phyloP scores from a whole-genome alignment of 1,140 invertebrate species.

The Caenorhabditis briggsae region DNA sequence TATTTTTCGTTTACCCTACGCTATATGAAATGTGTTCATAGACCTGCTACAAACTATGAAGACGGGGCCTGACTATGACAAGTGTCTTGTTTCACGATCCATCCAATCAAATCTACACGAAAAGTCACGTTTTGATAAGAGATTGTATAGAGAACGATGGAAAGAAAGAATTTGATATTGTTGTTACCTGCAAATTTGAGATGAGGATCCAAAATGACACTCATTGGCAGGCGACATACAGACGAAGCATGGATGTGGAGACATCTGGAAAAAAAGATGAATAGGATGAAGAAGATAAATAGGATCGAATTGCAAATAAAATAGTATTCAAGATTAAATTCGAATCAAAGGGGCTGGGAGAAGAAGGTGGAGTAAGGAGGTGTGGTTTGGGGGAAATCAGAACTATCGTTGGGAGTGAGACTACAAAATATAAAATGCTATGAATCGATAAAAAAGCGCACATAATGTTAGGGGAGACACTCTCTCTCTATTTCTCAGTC shows the following conservation, averaged over 20 bases:
- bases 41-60: conserved; percentile 40
- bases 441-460: conserved; percentile 43
- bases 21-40: conserved; percentile 26
- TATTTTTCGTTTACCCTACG: not conserved
- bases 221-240: conserved; percentile 27
- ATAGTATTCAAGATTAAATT: not conserved
- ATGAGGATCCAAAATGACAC: conserved; percentile 32
- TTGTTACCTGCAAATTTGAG: conserved; percentile 44
- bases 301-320: not conserved
- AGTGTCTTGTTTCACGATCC: conserved; percentile 17
- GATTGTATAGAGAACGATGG: too few species aligned
- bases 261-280: conserved; percentile 3
- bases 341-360: not conserved
- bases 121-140: conserved; percentile 29
- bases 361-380: conserved; percentile 34
- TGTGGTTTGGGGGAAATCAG: conserved; percentile 1
- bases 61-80: not conserved
- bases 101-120: conserved; percentile 18
- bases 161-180: not conserved
- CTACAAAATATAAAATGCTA: conserved; percentile 41
- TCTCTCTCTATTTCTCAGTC: not conserved
- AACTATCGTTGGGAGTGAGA: not conserved
- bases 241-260: conserved; percentile 35
- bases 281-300: not conserved
- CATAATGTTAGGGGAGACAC: conserved; percentile 15